These are phyloP conservation scores for Apus apus DNA, from an alignment of 2,113 vertebrate genomes.

Conservation along the genomic window DNA sequence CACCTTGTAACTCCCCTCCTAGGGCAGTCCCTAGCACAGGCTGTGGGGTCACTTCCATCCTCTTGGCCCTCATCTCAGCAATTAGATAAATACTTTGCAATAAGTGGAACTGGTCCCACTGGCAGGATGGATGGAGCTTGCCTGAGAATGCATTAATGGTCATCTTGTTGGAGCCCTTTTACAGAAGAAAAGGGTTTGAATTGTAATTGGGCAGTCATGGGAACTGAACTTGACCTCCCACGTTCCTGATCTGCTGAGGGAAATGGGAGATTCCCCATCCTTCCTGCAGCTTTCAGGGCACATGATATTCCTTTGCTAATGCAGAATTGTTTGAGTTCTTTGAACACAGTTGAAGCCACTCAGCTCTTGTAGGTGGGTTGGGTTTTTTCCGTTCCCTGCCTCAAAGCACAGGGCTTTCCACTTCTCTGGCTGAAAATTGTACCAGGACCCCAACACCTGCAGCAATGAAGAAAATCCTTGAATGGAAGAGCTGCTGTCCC, in stretches of 20 bases:
- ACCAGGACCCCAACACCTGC: background rate
- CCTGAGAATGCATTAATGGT: background rate
- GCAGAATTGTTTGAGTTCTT: background rate
- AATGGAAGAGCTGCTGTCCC: background rate
- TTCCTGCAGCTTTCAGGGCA: background rate
- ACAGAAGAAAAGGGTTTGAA: background rate
- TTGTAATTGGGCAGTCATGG: background rate
- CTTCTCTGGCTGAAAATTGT: background rate
- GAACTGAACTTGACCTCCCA: background rate
- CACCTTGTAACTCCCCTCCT: background rate
- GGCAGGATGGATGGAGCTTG: background rate
- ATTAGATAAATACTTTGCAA: background rate
- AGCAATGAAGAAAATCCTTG: background rate
- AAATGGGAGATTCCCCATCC: background rate
- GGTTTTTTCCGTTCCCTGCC: background rate
- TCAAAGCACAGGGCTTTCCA: background rate
- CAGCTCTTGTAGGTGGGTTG: background rate
- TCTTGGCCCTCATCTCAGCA: background rate
- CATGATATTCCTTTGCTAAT: background rate
- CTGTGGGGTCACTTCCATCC: background rate
- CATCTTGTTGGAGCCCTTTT: background rate
- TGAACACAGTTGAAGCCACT: background rate
- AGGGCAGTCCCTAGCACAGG: background rate
- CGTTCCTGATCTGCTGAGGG: background rate
- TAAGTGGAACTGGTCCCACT: background rate